Conservation (phyloP, 2,888 invertebrate genomes). For the Xylota segnis region DNA sequence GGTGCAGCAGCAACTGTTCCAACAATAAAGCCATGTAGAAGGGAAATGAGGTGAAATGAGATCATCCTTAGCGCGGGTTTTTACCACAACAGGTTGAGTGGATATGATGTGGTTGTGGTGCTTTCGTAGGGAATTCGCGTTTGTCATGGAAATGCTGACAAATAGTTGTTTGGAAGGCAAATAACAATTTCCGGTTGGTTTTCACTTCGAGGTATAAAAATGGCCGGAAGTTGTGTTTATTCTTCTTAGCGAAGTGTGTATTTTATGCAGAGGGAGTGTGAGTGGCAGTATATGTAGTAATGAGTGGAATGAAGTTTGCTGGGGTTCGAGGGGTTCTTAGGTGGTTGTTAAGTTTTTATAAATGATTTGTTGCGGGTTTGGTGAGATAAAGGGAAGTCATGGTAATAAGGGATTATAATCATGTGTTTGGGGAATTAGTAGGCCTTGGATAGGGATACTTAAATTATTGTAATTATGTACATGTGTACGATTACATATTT, state of each 20-base stretch:
- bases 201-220: slow-evolving; percentile 23
- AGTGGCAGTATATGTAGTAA: too few relatives aligned
- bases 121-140: slow-evolving; percentile 25
- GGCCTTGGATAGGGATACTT: too few relatives aligned
- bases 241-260: slow-evolving; percentile 3
- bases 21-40: not conserved
- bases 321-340: too few relatives aligned
- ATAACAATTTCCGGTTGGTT: slow-evolving; percentile 44
- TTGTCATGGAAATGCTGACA: slow-evolving; percentile 21
- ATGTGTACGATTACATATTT: too few relatives aligned
- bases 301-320: too few relatives aligned
- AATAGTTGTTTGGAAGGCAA: slow-evolving; percentile 21
- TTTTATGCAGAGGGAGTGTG: not conserved
- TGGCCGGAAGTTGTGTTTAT: slow-evolving; percentile 37
- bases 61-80: slow-evolving; percentile 27
- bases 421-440: too few relatives aligned
- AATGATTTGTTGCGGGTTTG: too few relatives aligned
- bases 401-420: too few relatives aligned
- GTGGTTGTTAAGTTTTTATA: too few relatives aligned
- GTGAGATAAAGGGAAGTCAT: too few relatives aligned
- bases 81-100: slow-evolving; percentile 5
- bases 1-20: slow-evolving; percentile 5
- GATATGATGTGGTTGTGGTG: slow-evolving; percentile 20
- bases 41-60: slow-evolving; percentile 41
- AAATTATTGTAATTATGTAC: too few relatives aligned